Evolutionary conservation across 1,140 invertebrate species (phyloP).

Genomic region (Euwallacea fornicatus): DNA sequence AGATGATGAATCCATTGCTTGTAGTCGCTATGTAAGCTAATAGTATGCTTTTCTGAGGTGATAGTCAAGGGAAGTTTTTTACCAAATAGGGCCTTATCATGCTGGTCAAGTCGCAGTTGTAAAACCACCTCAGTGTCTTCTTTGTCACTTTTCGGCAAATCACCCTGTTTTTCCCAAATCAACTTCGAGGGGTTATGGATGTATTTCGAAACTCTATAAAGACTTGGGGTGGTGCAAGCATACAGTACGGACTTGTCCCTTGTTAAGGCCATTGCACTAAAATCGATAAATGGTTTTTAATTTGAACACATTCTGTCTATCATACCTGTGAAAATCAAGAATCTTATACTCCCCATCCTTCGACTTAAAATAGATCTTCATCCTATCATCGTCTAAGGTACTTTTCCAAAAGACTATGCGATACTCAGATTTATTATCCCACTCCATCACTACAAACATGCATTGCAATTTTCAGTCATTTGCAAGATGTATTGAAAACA

Average conservation of each 20-base stretch:
- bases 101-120: conserved; percentile 79
- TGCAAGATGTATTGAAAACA: conserved; percentile 38
- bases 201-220: conserved; percentile 62
- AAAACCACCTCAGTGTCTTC: conserved; percentile 75
- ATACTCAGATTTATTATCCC: conserved; percentile 70
- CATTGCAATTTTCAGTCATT: neutral
- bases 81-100: conserved; percentile 79
- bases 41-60: neutral
- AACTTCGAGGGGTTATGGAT: conserved; percentile 56
- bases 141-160: conserved; percentile 65
- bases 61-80: neutral
- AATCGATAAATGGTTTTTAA: neutral
- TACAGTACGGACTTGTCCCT: conserved; percentile 62
- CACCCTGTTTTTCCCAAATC: conserved; percentile 63
- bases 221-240: conserved; percentile 61
- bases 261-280: conserved; percentile 67
- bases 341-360: conserved; percentile 62
- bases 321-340: conserved; percentile 74
- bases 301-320: neutral
- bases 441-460: conserved; percentile 66
- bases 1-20: conserved; percentile 79
- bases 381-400: conserved; percentile 70
- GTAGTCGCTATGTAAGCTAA: conserved; percentile 63
- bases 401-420: conserved; percentile 78
- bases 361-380: conserved; percentile 67